Evolutionary conservation across 2,888 invertebrate species (phyloP).

Genomic region (Xestia c-nigrum): DNA sequence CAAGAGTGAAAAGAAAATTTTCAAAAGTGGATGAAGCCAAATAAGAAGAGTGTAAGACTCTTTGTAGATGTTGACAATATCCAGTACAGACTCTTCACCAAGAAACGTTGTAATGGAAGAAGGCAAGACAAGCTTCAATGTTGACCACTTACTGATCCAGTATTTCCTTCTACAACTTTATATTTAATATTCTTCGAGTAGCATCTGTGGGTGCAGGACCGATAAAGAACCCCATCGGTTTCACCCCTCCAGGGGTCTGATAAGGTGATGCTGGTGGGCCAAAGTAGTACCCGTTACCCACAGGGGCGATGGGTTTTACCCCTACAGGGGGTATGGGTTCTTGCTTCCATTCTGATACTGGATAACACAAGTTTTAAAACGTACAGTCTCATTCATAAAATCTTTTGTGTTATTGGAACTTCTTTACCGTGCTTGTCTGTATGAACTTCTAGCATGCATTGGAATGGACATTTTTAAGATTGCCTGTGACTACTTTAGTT

Average conservation of each 20-base stretch:
- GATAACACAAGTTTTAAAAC: background rate
- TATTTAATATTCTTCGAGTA: conserved; percentile 48
- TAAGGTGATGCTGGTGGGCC: conserved; percentile 16
- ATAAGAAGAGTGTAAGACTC: background rate
- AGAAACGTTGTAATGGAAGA: background rate
- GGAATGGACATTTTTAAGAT: background rate
- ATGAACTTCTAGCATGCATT: background rate
- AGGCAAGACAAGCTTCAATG: background rate
- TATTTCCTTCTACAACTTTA: conserved; percentile 43
- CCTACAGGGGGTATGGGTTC: conserved; percentile 4
- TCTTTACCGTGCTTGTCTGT: background rate
- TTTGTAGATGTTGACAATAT: background rate
- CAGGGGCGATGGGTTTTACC: conserved; percentile 3
- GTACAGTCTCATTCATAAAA: background rate
- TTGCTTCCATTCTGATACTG: conserved; percentile 53
- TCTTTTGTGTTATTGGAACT: background rate
- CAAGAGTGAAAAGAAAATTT: background rate
- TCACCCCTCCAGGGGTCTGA: conserved; percentile 13
- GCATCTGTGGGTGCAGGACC: conserved; percentile 19
- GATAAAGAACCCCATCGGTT: conserved; percentile 20
- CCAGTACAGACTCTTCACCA: background rate
- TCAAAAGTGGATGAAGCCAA: background rate
- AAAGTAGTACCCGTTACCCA: conserved; percentile 42
- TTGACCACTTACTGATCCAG: conserved; percentile 40
- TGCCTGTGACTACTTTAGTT: background rate